Evolutionary conservation across 2,888 invertebrate genomes (phyloP), one percentile per base, ranked within the genome.

Genomic region (Limenitis arthemis): DNA sequence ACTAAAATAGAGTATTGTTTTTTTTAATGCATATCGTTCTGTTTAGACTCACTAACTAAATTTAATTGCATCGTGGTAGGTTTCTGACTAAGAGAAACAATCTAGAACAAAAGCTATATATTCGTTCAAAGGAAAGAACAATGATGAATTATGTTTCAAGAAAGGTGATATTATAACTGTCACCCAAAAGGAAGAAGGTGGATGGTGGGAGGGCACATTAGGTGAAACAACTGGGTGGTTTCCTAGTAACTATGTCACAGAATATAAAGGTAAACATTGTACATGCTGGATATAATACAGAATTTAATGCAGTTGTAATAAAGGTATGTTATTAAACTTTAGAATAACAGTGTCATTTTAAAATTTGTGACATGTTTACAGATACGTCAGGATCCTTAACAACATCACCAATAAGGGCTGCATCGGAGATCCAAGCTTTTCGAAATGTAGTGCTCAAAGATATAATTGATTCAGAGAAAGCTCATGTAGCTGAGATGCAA

Each of bases 201-300:
- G 98, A 40, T 99, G 99, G 99, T 99, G 99, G 99, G 99, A 99
- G 87, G 99, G 99, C 9, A 99, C 98, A 7, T 86, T 98, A 44
- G 91, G 93, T 56, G 97, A 95, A 64, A 95, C 94, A 75, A 98
- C 98, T 59, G 98, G 98, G 68, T 99, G 98, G 98, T 99, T 99
- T 87, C 98, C 98, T 57, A 95, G 96, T 72, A 98, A 98, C 85
- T 98, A 98, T 89, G 97, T 97, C 56, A 94, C 94, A 72, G 97
- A 97, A 81, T 91, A 91, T 73, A 94, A 94, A 88, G 88, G 90
- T 87, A 75, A 77, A 77, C 83, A 47, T 5, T 20, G 8, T 9
- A 8, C 41, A 11, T n/a, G 5, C 31, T 32, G 5, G 4, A 32
- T 6, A 43, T 11, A 9, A 1, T 30, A n/a, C 9, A 20, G 20